Evolutionary conservation across 2,113 vertebrate species (phyloP).

Genomic region (Petroica traversi): DNA sequence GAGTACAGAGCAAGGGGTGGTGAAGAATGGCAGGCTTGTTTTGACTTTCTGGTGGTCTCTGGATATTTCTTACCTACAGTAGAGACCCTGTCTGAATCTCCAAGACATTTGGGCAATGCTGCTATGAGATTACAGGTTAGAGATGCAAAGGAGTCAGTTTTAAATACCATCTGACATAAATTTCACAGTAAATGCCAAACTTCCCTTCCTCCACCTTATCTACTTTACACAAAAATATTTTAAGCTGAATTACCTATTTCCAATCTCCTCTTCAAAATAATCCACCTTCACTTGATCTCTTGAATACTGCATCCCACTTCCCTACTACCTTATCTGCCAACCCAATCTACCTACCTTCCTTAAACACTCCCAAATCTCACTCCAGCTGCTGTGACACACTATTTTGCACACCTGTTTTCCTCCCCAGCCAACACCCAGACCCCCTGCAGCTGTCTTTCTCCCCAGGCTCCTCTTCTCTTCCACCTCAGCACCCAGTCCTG

Average conservation of each 20-base stretch:
- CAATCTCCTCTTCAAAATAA: background rate
- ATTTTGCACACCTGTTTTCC: background rate
- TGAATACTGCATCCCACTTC: background rate
- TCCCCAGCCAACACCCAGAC: background rate
- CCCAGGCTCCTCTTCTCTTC: background rate
- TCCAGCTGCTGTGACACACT: background rate
- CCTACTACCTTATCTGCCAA: background rate
- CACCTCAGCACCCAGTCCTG: background rate
- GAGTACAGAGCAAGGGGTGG: background rate
- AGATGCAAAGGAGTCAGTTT: background rate
- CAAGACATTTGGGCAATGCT: background rate
- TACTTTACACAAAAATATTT: background rate
- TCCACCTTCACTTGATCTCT: background rate
- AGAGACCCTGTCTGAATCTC: background rate
- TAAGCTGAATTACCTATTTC: background rate
- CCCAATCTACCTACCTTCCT: background rate
- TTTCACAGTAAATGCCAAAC: background rate
- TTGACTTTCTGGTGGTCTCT: background rate
- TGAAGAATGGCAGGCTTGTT: background rate
- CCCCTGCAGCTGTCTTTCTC: background rate
- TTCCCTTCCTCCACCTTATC: background rate
- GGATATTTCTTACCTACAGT: background rate
- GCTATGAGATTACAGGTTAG: background rate
- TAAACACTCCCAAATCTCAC: background rate
- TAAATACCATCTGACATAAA: background rate